Evolutionary conservation across 2,888 invertebrate species (phyloP).

Genomic region (Nebria salina): DNA sequence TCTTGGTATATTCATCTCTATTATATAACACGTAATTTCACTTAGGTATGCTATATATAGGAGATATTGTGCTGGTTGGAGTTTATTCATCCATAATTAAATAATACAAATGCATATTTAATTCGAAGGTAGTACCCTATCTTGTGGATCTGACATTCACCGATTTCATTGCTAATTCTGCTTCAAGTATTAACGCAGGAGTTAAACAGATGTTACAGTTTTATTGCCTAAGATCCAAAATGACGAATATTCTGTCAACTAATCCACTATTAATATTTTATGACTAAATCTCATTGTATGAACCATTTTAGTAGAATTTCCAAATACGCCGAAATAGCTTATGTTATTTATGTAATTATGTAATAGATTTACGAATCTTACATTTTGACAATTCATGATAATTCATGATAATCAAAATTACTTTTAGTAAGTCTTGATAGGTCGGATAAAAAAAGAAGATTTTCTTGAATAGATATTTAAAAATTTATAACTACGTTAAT

Average conservation of each 20-base stretch:
- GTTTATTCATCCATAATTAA: background rate
- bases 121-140: background rate
- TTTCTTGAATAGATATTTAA: too few species aligned
- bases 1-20: background rate
- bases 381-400: too few species aligned
- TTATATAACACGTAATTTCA: background rate
- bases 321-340: too few species aligned
- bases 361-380: too few species aligned
- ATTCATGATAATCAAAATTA: too few species aligned
- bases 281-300: background rate
- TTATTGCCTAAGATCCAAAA: background rate
- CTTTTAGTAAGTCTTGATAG: too few species aligned
- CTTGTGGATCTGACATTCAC: background rate
- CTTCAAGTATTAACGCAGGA: background rate
- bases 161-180: background rate
- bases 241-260: background rate
- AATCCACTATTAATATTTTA: background rate
- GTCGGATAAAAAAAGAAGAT: too few species aligned
- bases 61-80: background rate
- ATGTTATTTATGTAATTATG: too few species aligned
- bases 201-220: background rate
- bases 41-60: background rate
- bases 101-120: slow-evolving; percentile 1
- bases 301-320: too few species aligned
- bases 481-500: too few species aligned